Evolutionary conservation across 1,140 invertebrate species (phyloP).

Genomic region (Hycleus phaleratus): DNA sequence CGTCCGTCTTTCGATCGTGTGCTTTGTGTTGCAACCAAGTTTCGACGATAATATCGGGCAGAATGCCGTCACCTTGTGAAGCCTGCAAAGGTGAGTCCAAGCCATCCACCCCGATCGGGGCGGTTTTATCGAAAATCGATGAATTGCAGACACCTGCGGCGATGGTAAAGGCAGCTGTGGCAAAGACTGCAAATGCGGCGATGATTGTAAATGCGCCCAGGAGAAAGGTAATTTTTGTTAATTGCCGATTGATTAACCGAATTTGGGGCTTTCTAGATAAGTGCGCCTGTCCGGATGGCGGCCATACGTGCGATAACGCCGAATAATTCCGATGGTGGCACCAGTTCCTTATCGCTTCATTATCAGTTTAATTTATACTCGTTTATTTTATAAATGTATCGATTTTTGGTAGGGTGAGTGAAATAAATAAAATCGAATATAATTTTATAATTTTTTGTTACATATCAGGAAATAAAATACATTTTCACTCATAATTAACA

Average conservation of each 20-base stretch:
- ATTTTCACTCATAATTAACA: constrained; percentile 28
- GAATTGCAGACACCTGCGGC: constrained; percentile 25
- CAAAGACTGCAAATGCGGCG: constrained; percentile 34
- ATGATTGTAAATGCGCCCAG: constrained; percentile 34
- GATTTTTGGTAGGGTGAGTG: no score
- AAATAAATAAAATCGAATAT: not conserved
- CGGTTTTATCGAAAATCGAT: not conserved
- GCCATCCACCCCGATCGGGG: not conserved
- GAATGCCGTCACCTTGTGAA: constrained; percentile 31
- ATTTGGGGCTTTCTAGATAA: not conserved
- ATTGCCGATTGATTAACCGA: not conserved
- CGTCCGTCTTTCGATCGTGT: constrained; percentile 4
- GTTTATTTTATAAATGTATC: no score
- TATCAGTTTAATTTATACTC: not conserved
- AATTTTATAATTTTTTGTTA: constrained; percentile 18
- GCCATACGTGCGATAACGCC: constrained; percentile 2
- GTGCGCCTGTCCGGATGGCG: constrained; percentile 11
- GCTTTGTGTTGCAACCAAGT: not conserved
- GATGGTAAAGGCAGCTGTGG: constrained; percentile 31
- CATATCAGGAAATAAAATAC: constrained; percentile 28
- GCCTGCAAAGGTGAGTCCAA: constrained; percentile 26
- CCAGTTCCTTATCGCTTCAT: constrained; percentile 4
- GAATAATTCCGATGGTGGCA: constrained; percentile 3
- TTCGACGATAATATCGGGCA: not conserved
- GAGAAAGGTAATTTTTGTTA: constrained; percentile 1